Evolutionary conservation across 2,797 vertebrate genomes (phyloP), one percentile per base, ranked within the genome.

Genomic region (Hirundo rustica): DNA sequence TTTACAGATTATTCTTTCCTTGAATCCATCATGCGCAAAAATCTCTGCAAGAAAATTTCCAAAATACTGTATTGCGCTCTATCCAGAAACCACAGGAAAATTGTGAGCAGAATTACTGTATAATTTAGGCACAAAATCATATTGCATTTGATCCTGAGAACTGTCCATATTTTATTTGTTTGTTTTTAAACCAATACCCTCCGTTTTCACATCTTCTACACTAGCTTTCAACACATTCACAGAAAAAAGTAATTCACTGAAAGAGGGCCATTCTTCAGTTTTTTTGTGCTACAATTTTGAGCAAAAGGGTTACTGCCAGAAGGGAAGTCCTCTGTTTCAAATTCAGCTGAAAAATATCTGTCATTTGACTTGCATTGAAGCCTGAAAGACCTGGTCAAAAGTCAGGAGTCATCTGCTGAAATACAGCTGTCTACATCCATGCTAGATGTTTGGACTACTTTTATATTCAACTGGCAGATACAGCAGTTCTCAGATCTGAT

Each of bases 311-410:
- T 72, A 68, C 36, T 5, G 1, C 53, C 18, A 62, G n/a, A 92
- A 92, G 19, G 25, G 20, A 89, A 76, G 40, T 75, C 65, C 71
- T 40, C 58, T 89, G 23, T 54, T 81, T 87, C 47, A 82, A 72
- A 78, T 58, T 48, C 64, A 61, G 34, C 60, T 75, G 68, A 50
- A 85, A 92, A 87, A 25, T 21, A n/a, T 36, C 50, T 78, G 66
- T 32, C 61, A 65, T 94, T 86, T 85, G 47, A 67, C 72, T 91
- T 47, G 29, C 45, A 89, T 42, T 47, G n/a, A 83, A 93, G 65
- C 44, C 89, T 68, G 30, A 76, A 94, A 74, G 74, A 86, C 61
- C 42, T 73, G 64, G 66, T 78, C 91, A 90, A 88, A 93, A 92
- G 30, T 48, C 50, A 91, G 89, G 27, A 89, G 79, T 58, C 40